Percentiles rank a stretch among this genome's conserved stretches.
These are phyloP conservation scores for Drosophila dunni DNA, from an alignment of 1,140 invertebrate species.

Conservation along the genomic window DNA sequence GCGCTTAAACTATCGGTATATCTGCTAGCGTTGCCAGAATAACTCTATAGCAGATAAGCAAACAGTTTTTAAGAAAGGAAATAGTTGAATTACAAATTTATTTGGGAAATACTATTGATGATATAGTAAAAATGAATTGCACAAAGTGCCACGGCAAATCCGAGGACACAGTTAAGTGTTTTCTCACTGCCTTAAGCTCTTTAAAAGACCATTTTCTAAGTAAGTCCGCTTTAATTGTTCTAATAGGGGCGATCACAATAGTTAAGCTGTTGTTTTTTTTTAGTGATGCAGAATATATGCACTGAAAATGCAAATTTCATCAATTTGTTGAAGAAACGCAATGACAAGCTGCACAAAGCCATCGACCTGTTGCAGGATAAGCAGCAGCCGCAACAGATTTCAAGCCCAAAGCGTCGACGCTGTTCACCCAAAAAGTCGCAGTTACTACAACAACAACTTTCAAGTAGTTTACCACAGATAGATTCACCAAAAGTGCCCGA, in stretches of 20 bases:
- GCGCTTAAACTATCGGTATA: neutral
- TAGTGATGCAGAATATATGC: slow-evolving; percentile 52
- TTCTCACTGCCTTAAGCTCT: slow-evolving; percentile 49
- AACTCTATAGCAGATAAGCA: neutral
- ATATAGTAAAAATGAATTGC: slow-evolving; percentile 51
- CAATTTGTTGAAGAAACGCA: slow-evolving; percentile 35
- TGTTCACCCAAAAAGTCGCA: slow-evolving; percentile 51
- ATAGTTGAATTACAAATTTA: neutral
- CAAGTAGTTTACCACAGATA: slow-evolving; percentile 15
- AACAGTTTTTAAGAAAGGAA: neutral
- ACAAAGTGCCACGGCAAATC: slow-evolving; percentile 45
- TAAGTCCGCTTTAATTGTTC: slow-evolving; percentile 21
- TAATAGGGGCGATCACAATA: neutral
- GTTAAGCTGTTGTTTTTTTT: neutral
- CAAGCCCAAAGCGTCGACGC: slow-evolving; percentile 54
- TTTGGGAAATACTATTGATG: neutral
- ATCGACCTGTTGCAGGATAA: slow-evolving; percentile 49
- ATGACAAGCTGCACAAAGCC: slow-evolving; percentile 59
- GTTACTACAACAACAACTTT: slow-evolving; percentile 5
- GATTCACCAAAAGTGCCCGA: slow-evolving; percentile 50
- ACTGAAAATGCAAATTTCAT: slow-evolving; percentile 47
- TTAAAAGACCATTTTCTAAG: slow-evolving; percentile 58
- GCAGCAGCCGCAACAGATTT: slow-evolving; percentile 8
- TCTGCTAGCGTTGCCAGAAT: slow-evolving; percentile 5
- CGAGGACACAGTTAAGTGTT: slow-evolving; percentile 38